Conservation (phyloP, 2,113 vertebrate genomes). For the Glareola pratincola region DNA sequence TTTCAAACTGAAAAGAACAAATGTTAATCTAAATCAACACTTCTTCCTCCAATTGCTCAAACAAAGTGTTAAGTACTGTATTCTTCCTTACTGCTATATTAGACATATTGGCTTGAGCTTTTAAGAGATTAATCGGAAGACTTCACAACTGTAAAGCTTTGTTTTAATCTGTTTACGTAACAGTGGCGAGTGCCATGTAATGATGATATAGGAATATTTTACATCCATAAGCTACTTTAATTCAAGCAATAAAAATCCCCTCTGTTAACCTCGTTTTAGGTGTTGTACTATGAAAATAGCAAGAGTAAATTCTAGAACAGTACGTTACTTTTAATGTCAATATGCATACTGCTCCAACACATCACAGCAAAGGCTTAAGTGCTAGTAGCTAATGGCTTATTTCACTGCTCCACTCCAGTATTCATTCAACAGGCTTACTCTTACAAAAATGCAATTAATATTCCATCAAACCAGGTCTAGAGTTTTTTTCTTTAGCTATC, state of each 20-base stretch:
- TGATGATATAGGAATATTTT: neutral
- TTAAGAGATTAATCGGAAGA: neutral
- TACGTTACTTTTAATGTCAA: neutral
- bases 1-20: slow-evolving; percentile 88
- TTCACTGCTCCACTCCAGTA: neutral
- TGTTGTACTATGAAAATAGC: neutral
- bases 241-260: neutral
- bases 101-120: neutral
- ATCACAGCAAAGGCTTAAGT: neutral
- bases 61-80: neutral
- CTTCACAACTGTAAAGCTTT: neutral
- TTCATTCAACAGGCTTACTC: neutral
- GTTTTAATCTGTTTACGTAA: neutral
- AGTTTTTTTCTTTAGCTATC: neutral
- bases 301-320: neutral
- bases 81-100: neutral
- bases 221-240: neutral
- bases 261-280: neutral
- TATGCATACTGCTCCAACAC: neutral
- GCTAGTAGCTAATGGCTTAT: neutral
- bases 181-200: neutral
- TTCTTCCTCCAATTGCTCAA: neutral
- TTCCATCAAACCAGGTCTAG: neutral
- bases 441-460: neutral
- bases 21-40: slow-evolving; percentile 42